Conservation (phyloP, 2,113 vertebrate species). For the Poeciliopsis prolifica region DNA sequence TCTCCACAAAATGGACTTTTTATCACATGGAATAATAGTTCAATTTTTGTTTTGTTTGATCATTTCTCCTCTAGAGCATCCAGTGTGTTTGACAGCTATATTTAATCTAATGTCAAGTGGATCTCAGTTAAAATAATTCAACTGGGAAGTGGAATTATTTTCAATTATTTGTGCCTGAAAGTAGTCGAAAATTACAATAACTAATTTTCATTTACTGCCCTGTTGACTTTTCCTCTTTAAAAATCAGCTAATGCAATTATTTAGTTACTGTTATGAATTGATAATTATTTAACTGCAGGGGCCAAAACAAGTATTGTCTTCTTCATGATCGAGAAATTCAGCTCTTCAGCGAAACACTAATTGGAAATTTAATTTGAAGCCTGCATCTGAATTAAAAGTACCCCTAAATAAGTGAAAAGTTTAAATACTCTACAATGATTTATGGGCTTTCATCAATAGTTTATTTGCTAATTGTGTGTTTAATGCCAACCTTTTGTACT, state of each 20-base stretch:
- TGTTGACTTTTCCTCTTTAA: too few species aligned
- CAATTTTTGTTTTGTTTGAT: background rate
- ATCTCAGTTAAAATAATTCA: background rate
- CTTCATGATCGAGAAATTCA: background rate
- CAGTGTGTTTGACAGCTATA: background rate
- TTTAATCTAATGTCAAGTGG: background rate
- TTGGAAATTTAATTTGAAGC: constrained; percentile 19
- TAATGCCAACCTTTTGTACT: constrained; percentile 6
- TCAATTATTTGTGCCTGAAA: background rate
- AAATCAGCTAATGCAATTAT: too few species aligned
- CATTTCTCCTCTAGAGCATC: background rate
- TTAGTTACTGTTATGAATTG: too few species aligned
- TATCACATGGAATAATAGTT: background rate
- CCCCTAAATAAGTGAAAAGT: background rate
- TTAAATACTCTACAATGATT: constrained; percentile 1
- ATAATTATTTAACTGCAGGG: background rate
- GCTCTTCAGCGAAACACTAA: constrained; percentile 18
- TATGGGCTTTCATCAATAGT: background rate
- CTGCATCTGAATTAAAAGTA: constrained; percentile 1
- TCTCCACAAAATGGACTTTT: background rate
- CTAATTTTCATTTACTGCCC: too few species aligned
- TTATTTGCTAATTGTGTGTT: constrained; percentile 6
- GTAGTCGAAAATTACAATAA: background rate
- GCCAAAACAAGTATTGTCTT: background rate
- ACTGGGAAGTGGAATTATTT: background rate